A percentile compares a stretch with the other conserved stretches of the same genome.
phyloP scores from a whole-genome alignment of 2,888 invertebrate species.

The Eilema griseolum region DNA sequence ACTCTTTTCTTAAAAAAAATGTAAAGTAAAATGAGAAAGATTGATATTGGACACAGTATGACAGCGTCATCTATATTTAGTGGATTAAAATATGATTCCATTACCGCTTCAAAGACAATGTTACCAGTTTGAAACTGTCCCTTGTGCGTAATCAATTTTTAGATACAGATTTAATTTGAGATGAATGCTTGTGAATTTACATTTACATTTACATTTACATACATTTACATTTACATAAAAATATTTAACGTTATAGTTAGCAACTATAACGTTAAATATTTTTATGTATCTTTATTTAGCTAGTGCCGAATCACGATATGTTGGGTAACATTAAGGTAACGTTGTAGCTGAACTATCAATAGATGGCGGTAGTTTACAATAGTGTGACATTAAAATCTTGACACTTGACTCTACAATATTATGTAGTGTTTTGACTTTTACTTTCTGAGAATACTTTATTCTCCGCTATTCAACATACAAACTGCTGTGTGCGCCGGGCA shows the following conservation, averaged over 20 bases:
- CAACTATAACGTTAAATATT: background rate
- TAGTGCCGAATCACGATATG: background rate
- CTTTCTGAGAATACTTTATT: background rate
- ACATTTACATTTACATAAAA: no score
- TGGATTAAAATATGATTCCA: no score
- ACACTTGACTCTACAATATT: background rate
- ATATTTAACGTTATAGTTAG: no score
- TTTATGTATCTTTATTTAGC: background rate
- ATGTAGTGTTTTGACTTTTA: background rate
- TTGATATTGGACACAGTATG: no score
- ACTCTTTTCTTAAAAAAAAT: no score
- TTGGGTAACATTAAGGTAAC: background rate
- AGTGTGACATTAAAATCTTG: background rate
- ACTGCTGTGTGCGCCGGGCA: background rate
- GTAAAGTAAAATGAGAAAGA: no score
- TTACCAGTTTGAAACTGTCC: background rate
- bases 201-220: no score
- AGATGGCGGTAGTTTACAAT: background rate
- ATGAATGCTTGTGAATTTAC: background rate
- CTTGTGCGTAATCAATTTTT: background rate
- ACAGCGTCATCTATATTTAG: no score
- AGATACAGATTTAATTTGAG: background rate
- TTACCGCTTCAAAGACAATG: background rate
- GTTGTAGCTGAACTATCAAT: background rate
- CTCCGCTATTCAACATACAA: background rate